Evolutionary conservation across 2,797 vertebrate genomes (phyloP), one percentile per base, ranked within the genome.

Genomic region (Malacoctenus gilli): DNA sequence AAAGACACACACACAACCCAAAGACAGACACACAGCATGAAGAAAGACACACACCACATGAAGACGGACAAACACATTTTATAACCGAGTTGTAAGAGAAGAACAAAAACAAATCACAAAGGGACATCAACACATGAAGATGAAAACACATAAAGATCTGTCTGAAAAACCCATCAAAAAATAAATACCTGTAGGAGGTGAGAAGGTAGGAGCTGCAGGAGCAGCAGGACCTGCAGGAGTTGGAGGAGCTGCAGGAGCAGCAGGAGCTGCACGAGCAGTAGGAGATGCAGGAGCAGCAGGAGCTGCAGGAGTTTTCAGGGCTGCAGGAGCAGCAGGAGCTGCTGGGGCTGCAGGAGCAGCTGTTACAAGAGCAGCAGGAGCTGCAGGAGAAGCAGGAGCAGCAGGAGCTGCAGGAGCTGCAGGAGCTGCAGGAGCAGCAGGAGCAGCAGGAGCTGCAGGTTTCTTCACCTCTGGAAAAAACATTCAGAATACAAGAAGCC

Each of bases 401-500:
- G 32, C 11, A 30, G 37, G 37, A 40, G 35, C 55, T 15, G 36
- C n/a, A 35, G 46, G 46, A 49, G 47, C 43, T 51, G 20, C 31
- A 32, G 30, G 30, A 4, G 10, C 9, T 32, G 30, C 6, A 11
- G 30, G 30, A 11, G 52, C 43, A 68, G 82, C 12, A 16, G 57
- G n/a, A 41, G 89, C 3, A 65, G 54, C 48, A 49, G 59, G 28
- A 13, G 56, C n/a, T 6, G 43, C 19, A 21, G 62, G 62, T 25
- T 79, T 86, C 51, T 69, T 83, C 48, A 79, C 76, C 56, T 76
- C 77, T 57, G 21, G 70, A 61, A 64, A 66, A 53, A n/a, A 56
- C 60, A 80, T 89, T 67, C 56, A 59, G 46, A 63, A 68, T 76
- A 80, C 47, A 86, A 83, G 60, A 78, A 53, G 39, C 71, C 68